Conservation (phyloP, 1,140 invertebrate species). For the Teleogryllus occipitalis region DNA sequence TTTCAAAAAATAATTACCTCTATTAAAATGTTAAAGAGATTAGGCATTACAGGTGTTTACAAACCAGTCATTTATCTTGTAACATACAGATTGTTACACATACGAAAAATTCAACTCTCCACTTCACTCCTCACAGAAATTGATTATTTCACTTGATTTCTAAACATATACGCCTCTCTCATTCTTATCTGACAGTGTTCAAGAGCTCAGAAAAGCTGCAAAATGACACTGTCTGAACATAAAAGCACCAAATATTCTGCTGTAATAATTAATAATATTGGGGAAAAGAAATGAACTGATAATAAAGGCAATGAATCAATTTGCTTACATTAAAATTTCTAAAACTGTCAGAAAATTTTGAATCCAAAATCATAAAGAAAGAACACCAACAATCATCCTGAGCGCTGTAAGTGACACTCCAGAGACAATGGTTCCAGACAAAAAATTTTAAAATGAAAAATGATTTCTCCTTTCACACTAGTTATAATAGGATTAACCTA, state of each 20-base stretch:
- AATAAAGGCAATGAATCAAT: background rate
- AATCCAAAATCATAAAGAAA: background rate
- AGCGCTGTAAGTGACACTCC: background rate
- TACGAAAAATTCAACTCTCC: background rate
- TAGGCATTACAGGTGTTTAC: constrained; percentile 1
- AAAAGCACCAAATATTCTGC: constrained; percentile 4
- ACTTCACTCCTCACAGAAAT: background rate
- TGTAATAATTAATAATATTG: background rate
- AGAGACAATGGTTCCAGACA: background rate
- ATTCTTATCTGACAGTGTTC: background rate
- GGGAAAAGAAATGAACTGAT: background rate
- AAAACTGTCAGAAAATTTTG: background rate
- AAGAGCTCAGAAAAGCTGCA: background rate
- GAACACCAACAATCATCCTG: background rate
- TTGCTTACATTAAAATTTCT: background rate
- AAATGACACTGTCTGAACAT: constrained; percentile 1
- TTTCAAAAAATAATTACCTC: background rate
- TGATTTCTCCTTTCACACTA: no score
- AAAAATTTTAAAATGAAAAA: no score
- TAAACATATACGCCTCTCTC: background rate
- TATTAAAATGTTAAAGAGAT: background rate
- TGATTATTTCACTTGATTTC: background rate
- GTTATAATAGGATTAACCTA: no score
- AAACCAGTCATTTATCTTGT: background rate
- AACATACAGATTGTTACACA: background rate